Percentiles rank a stretch among this genome's conserved stretches.
Conservation (phyloP, 2,888 invertebrate genomes). For the Cephalotes varians region DNA sequence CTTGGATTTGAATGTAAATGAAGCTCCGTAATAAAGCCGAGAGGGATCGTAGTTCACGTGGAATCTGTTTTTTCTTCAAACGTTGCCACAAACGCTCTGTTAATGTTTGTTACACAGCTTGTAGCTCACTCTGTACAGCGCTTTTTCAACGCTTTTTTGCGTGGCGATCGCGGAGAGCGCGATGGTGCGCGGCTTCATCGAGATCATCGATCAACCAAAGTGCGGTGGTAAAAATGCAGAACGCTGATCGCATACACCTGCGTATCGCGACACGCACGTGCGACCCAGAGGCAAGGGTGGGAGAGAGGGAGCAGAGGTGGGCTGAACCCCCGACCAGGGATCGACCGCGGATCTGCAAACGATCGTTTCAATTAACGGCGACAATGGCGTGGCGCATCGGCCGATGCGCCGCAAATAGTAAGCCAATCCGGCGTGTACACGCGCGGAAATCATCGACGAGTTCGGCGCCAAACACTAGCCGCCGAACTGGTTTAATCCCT, state of each 20-base stretch:
- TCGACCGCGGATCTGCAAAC: slow-evolving; percentile 65
- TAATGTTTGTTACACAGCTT: slow-evolving; percentile 29
- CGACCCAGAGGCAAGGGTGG: background rate
- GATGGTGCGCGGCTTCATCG: slow-evolving; percentile 45
- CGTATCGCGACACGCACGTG: slow-evolving; percentile 18
- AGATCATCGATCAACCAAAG: slow-evolving; percentile 63
- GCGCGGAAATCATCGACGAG: slow-evolving; percentile 53
- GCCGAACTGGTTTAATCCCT: slow-evolving; percentile 25
- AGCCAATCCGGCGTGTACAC: slow-evolving; percentile 52
- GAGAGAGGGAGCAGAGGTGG: background rate
- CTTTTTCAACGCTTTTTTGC: slow-evolving; percentile 28
- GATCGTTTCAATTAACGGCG: slow-evolving; percentile 70
- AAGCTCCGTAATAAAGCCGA: background rate
- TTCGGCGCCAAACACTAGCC: slow-evolving; percentile 42
- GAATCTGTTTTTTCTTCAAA: background rate
- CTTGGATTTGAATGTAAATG: background rate
- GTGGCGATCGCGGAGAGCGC: slow-evolving; percentile 30
- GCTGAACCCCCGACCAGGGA: slow-evolving; percentile 31
- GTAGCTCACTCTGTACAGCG: background rate
- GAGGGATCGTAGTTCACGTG: background rate
- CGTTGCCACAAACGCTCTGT: background rate
- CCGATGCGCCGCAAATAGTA: slow-evolving; percentile 54
- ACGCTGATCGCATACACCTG: slow-evolving; percentile 42
- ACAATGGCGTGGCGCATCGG: slow-evolving; percentile 54
- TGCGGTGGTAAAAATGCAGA: slow-evolving; percentile 26